Evolutionary conservation across 64 coral and sea anemone genomes (phyloP).

Genomic region (Actinia tenebrosa): DNA sequence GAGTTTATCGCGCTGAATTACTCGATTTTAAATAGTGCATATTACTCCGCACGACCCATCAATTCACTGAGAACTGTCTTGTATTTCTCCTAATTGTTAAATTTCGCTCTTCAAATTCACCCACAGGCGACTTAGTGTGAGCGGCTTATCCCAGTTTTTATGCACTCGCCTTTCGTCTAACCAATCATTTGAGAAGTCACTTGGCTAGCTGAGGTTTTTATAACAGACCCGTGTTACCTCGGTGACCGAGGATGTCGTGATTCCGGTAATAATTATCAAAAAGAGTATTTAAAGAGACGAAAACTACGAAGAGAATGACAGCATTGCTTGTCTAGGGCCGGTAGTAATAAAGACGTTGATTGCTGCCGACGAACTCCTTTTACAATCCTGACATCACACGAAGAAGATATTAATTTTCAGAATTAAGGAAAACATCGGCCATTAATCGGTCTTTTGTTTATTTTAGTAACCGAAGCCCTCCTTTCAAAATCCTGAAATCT

Average conservation of each 20-base stretch:
- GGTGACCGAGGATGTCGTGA: neutral
- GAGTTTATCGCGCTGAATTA: neutral
- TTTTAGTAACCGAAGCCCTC: neutral
- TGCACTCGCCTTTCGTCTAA: neutral
- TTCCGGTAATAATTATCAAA: constrained; percentile 5
- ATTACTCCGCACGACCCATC: neutral
- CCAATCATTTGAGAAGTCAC: neutral
- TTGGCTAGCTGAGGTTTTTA: neutral
- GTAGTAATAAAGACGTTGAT: constrained; percentile 8
- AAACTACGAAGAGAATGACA: neutral
- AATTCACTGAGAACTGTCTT: neutral
- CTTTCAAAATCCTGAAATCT: too few species aligned
- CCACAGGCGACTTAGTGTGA: neutral
- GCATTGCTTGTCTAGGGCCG: neutral
- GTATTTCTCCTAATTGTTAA: neutral
- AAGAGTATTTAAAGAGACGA: constrained; percentile 15
- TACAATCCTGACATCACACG: neutral
- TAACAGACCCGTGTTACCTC: neutral
- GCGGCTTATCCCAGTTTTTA: neutral
- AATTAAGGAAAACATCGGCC: neutral
- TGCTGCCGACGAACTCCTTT: neutral
- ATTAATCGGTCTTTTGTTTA: neutral
- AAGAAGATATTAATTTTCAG: neutral
- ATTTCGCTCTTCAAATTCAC: neutral
- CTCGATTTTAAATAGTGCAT: neutral